These are phyloP conservation scores for Plagodis pulveraria DNA, from an alignment of 2,888 invertebrate species.

Conservation along the genomic window DNA sequence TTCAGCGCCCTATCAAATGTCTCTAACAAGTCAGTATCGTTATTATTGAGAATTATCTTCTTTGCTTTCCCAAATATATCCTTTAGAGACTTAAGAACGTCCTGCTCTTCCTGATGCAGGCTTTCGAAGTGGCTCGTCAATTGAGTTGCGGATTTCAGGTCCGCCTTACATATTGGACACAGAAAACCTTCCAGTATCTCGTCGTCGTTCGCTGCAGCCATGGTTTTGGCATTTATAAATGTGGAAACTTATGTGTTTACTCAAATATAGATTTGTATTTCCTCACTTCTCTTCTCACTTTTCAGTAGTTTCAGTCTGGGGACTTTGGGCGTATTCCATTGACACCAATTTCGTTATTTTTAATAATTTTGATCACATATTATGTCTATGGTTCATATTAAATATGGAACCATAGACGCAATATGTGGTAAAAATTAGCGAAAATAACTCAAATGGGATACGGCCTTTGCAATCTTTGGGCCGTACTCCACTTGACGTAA, in stretches of 20 bases:
- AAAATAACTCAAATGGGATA: too few relatives aligned
- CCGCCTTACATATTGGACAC: conserved; percentile 97
- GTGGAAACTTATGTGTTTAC: conserved; percentile 17
- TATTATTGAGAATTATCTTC: conserved; percentile 76
- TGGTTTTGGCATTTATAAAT: conserved; percentile 40
- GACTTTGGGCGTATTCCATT: too few relatives aligned
- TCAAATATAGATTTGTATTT: not conserved
- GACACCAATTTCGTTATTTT: too few relatives aligned
- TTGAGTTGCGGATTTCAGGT: conserved; percentile 93
- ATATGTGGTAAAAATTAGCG: too few relatives aligned
- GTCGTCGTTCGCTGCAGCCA: conserved; percentile 78
- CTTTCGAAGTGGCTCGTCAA: conserved; percentile 95
- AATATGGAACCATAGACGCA: too few relatives aligned
- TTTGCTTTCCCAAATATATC: conserved; percentile 96
- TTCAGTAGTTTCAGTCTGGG: too few relatives aligned
- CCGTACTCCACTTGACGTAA: too few relatives aligned
- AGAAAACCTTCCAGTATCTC: conserved; percentile 96
- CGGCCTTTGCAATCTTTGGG: too few relatives aligned
- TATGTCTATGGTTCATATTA: too few relatives aligned
- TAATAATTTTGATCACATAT: too few relatives aligned
- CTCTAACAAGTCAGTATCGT: conserved; percentile 86
- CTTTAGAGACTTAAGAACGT: conserved; percentile 91
- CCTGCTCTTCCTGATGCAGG: conserved; percentile 94
- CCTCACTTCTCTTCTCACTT: too few relatives aligned
- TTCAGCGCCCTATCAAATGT: conserved; percentile 83